Evolutionary conservation across 1,140 invertebrate species (phyloP).

Genomic region (Drosophila athabasca): DNA sequence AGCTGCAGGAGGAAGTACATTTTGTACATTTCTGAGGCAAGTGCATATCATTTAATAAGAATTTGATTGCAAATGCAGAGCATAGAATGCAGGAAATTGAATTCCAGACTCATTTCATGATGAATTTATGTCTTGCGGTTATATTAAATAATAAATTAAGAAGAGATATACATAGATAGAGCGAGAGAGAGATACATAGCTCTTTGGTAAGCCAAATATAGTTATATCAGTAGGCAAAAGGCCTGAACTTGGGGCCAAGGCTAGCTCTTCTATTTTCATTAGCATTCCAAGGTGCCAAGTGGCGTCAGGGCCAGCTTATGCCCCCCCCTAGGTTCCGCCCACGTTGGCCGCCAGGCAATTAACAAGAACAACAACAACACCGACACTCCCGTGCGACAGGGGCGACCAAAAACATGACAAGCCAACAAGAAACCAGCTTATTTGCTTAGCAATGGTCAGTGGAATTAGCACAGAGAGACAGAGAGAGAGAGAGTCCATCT

Average conservation of each 20-base stretch:
- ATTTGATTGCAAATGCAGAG: constrained; percentile 49
- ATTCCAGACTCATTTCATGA: constrained; percentile 50
- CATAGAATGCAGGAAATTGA: constrained; percentile 48
- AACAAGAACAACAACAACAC: constrained; percentile 59
- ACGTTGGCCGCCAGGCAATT: constrained; percentile 52
- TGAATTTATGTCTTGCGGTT: constrained; percentile 55
- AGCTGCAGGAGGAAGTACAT: constrained; percentile 9
- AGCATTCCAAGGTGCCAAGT: constrained; percentile 25
- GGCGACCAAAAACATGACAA: constrained; percentile 56
- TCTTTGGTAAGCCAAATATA: constrained; percentile 24
- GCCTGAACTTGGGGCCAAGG: background rate
- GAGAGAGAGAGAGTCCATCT: too few species aligned
- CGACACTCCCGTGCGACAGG: constrained; percentile 6
- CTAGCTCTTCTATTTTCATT: constrained; percentile 43
- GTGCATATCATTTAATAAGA: constrained; percentile 52
- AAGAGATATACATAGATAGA: constrained; percentile 6
- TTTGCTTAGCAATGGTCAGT: constrained; percentile 55
- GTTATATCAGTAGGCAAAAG: constrained; percentile 21
- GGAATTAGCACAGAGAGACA: constrained; percentile 41
- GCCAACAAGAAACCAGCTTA: constrained; percentile 44
- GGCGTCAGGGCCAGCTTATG: background rate
- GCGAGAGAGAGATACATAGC: background rate
- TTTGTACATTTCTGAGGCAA: background rate
- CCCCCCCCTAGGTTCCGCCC: constrained; percentile 20
- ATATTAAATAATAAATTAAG: constrained; percentile 57